These are phyloP conservation scores for Cacoxenus indagator DNA, from an alignment of 2,888 invertebrate species.

Conservation along the genomic window DNA sequence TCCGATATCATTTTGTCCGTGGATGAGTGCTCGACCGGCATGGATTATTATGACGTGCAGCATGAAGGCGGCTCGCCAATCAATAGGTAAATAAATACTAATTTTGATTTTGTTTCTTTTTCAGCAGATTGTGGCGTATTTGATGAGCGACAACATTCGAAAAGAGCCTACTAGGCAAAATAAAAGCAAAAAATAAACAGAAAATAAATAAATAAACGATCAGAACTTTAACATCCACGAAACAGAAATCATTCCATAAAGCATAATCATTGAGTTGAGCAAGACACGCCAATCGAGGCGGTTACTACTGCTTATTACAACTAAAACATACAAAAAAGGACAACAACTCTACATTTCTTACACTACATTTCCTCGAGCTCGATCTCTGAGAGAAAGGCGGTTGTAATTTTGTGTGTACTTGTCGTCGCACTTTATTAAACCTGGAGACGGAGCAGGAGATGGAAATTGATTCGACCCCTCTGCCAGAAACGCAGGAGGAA, in stretches of 20 bases:
- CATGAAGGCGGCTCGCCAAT: slow-evolving; percentile 35
- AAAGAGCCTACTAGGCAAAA: slow-evolving; percentile 20
- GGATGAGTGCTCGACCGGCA: slow-evolving; percentile 19
- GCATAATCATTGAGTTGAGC: too few relatives aligned
- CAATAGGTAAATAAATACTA: slow-evolving; percentile 58
- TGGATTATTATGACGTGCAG: slow-evolving; percentile 28
- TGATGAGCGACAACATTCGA: slow-evolving; percentile 5
- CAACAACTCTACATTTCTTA: background rate
- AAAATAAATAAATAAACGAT: too few relatives aligned
- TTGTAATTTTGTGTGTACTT: slow-evolving; percentile 68
- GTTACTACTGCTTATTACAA: too few relatives aligned
- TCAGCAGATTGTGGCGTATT: slow-evolving; percentile 43
- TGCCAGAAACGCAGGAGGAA: slow-evolving; percentile 65
- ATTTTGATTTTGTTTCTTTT: slow-evolving; percentile 48
- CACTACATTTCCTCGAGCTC: background rate
- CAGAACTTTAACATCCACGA: too few relatives aligned
- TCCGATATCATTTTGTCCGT: slow-evolving; percentile 24
- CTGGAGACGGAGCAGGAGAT: slow-evolving; percentile 66
- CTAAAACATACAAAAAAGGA: too few relatives aligned
- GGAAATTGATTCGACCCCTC: slow-evolving; percentile 68
- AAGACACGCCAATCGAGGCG: too few relatives aligned
- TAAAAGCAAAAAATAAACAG: slow-evolving; percentile 9
- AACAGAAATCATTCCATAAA: too few relatives aligned
- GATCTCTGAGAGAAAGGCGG: slow-evolving; percentile 60
- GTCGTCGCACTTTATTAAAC: slow-evolving; percentile 33